Conservation (phyloP, 2,797 vertebrate genomes). For the Iguana delicatissima region DNA sequence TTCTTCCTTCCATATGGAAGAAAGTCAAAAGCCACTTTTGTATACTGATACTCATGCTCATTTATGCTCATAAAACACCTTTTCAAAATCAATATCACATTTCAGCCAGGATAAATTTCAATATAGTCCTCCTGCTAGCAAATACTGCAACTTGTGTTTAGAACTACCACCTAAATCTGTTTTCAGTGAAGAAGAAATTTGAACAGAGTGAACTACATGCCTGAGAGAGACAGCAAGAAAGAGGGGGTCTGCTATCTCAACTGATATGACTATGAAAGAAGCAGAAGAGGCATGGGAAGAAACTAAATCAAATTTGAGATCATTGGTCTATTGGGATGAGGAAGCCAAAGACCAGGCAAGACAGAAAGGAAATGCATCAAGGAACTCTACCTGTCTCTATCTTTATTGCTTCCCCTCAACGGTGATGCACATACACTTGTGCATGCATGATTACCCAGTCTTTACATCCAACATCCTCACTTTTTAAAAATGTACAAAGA, state of each 20-base stretch:
- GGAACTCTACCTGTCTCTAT: not conserved
- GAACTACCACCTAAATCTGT: not conserved
- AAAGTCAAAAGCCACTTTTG: no score
- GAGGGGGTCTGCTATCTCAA: not conserved
- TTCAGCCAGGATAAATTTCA: no score
- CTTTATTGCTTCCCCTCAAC: not conserved
- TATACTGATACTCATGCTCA: no score
- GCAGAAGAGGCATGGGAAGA: not conserved
- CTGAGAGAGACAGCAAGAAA: not conserved
- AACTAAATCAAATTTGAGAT: not conserved
- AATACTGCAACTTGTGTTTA: not conserved
- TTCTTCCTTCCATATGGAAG: no score
- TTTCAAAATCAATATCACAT: no score
- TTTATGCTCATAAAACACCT: not conserved
- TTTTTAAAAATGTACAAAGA: not conserved
- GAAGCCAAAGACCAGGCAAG: not conserved
- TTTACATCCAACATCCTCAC: not conserved
- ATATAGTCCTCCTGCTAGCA: not conserved
- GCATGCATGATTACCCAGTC: not conserved
- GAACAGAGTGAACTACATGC: not conserved
- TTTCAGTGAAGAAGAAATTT: not conserved
- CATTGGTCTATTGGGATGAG: not conserved
- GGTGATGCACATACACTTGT: not conserved
- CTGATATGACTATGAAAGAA: not conserved
- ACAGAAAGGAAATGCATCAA: not conserved